Evolutionary conservation across 2,113 vertebrate species (phyloP).

Genomic region (Chauna torquata): DNA sequence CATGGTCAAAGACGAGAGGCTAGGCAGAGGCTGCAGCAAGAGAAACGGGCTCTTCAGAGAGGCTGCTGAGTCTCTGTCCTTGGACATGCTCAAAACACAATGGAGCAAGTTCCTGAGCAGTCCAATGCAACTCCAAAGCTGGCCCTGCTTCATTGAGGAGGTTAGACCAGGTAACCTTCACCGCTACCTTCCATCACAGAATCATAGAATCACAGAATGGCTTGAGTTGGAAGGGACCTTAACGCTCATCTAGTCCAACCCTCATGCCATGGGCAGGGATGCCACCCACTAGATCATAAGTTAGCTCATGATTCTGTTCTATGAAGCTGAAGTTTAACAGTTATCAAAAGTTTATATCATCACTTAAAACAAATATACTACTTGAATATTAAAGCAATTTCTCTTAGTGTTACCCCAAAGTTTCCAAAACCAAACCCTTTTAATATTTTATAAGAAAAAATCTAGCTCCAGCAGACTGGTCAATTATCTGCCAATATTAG

Average conservation of each 20-base stretch:
- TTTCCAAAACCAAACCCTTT: not conserved
- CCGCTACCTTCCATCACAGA: not conserved
- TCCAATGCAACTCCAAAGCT: not conserved
- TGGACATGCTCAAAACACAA: not conserved
- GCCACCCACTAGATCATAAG: too few species aligned
- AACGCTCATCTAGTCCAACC: too few species aligned
- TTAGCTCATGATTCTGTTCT: not conserved
- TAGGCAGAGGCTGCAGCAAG: not conserved
- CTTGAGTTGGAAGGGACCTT: too few species aligned
- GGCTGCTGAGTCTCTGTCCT: not conserved
- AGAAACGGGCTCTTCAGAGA: too few species aligned
- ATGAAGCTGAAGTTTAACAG: not conserved
- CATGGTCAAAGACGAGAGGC: not conserved
- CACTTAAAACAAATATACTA: not conserved
- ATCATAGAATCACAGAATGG: too few species aligned
- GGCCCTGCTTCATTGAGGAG: not conserved
- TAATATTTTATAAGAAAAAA: not conserved
- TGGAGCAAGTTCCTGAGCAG: not conserved
- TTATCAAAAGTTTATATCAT: not conserved
- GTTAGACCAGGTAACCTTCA: not conserved
- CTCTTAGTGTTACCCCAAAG: not conserved
- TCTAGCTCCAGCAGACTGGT: accelerated
- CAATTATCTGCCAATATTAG: not conserved
- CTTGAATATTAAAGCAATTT: not conserved
- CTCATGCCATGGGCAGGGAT: too few species aligned